phyloP scores from a whole-genome alignment of 2,797 vertebrate genomes.

The Argya squamiceps region DNA sequence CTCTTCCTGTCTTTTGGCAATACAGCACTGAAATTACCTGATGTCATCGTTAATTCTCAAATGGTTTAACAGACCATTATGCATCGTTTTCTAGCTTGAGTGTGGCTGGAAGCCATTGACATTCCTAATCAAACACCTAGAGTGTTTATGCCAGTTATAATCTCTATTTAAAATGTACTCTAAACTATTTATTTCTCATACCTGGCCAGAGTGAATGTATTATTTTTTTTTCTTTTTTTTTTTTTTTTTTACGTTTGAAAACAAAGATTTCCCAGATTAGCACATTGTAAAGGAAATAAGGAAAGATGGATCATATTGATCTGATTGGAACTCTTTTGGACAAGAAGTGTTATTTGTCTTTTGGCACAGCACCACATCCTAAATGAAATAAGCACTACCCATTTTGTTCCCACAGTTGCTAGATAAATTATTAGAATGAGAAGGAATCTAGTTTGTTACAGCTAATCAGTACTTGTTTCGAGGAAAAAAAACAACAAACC shows the following conservation, averaged over 20 bases:
- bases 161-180: constrained; percentile 25
- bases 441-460: background rate
- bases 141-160: constrained; percentile 47
- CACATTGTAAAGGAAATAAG: background rate
- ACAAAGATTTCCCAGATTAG: background rate
- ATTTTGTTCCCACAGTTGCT: background rate
- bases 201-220: background rate
- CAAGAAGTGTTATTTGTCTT: background rate
- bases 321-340: background rate
- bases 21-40: constrained; percentile 3
- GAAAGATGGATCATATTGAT: background rate
- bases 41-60: constrained; percentile 41
- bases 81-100: background rate
- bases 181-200: constrained; percentile 14
- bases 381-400: background rate
- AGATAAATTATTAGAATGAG: background rate
- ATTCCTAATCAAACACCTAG: constrained; percentile 44
- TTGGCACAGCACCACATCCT: background rate
- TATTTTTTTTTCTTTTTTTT: background rate
- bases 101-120: constrained; percentile 48
- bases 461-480: background rate
- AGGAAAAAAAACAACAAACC: background rate
- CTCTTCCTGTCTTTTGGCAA: constrained; percentile 56
- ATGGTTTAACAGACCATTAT: constrained; percentile 36
- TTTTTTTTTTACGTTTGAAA: background rate